Evolutionary conservation across 92 coral and sea anemone genomes (phyloP).

Genomic region (Heteractis magnifica): DNA sequence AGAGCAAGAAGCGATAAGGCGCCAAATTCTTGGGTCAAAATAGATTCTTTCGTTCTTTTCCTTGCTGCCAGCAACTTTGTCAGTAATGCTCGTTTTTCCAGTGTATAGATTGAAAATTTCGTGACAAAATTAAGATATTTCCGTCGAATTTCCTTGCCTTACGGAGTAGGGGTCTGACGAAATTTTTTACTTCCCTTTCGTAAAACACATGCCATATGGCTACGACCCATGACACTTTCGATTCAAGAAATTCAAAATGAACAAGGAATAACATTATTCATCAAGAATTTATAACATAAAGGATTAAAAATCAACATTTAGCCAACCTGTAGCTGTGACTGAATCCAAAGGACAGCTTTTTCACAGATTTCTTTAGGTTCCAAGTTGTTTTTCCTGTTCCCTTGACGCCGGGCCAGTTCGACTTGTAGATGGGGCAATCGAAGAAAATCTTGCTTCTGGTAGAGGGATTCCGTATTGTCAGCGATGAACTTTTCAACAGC

Average conservation of each 20-base stretch:
- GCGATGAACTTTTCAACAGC: slow-evolving; percentile 81
- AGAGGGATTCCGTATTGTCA: slow-evolving; percentile 64
- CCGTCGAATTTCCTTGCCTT: background rate
- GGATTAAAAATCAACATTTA: background rate
- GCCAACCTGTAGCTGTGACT: slow-evolving; percentile 78
- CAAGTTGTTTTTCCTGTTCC: slow-evolving; percentile 52
- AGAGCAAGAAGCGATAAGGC: background rate
- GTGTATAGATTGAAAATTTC: background rate
- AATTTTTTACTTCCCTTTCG: background rate
- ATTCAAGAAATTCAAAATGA: slow-evolving; percentile 11
- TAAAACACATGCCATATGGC: slow-evolving; percentile 9
- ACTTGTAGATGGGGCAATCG: slow-evolving; percentile 90
- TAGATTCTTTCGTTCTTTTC: background rate
- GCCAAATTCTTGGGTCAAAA: background rate
- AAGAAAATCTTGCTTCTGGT: slow-evolving; percentile 81
- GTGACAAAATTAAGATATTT: background rate
- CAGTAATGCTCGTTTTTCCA: background rate
- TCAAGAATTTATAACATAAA: slow-evolving; percentile 14
- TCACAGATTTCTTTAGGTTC: slow-evolving; percentile 68
- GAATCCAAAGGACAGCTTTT: slow-evolving; percentile 79
- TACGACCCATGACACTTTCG: background rate
- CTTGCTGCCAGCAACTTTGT: background rate
- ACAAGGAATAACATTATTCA: slow-evolving; percentile 9
- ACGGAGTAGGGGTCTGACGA: background rate
- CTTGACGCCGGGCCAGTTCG: slow-evolving; percentile 66